phyloP scores from a whole-genome alignment of 2,113 vertebrate genomes.

The Microtus richardsoni region DNA sequence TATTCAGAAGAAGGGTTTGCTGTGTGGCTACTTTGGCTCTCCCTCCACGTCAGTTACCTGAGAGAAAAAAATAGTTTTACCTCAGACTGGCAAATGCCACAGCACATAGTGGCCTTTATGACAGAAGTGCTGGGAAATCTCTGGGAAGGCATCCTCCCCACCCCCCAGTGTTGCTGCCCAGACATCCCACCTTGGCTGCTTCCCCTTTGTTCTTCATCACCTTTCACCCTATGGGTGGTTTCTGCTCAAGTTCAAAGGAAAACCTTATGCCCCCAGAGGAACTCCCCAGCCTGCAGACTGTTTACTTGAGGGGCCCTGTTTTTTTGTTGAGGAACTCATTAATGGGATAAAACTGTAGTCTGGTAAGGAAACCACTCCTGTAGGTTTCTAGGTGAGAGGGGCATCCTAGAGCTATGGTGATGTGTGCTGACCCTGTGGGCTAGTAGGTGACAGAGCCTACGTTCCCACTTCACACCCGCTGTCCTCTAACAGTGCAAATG shows the following conservation, averaged over 20 bases:
- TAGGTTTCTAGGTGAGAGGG: background rate
- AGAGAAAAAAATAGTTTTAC: constrained; percentile 21
- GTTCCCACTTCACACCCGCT: background rate
- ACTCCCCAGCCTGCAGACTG: background rate
- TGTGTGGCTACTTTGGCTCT: background rate
- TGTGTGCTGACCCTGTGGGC: background rate
- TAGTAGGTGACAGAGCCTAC: background rate
- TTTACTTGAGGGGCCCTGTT: background rate
- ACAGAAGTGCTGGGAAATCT: background rate
- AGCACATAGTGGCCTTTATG: background rate
- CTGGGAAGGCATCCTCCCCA: background rate
- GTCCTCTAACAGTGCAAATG: background rate
- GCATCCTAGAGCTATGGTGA: background rate
- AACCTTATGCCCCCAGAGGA: background rate
- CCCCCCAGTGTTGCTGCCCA: background rate
- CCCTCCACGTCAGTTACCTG: background rate
- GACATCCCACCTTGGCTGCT: background rate
- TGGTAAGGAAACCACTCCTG: background rate
- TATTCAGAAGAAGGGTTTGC: background rate
- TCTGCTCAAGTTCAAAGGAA: constrained; percentile 15
- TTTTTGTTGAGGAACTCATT: background rate
- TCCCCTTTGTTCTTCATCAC: background rate
- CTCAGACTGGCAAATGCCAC: background rate
- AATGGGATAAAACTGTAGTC: background rate
- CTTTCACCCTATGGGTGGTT: background rate